phyloP scores from a whole-genome alignment of 2,888 invertebrate species.

The Drosophila prolongata region DNA sequence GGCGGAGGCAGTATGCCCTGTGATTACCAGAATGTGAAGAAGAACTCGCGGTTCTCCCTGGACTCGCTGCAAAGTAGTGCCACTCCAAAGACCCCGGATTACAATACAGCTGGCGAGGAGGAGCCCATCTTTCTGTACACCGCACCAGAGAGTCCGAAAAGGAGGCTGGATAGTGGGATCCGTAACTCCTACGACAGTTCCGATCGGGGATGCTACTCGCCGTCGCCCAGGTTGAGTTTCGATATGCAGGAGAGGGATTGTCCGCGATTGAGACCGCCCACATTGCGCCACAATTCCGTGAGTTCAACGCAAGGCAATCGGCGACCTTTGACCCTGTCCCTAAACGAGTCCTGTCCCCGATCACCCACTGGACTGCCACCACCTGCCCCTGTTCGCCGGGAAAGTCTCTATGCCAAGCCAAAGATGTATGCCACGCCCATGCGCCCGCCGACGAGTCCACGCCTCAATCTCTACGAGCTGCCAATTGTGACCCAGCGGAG shows the following conservation, averaged over 20 bases:
- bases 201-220: slow-evolving; percentile 75
- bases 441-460: slow-evolving; percentile 58
- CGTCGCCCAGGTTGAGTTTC: slow-evolving; percentile 71
- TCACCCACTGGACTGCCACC: slow-evolving; percentile 77
- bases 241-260: slow-evolving; percentile 80
- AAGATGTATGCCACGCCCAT: slow-evolving; percentile 78
- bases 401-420: slow-evolving; percentile 81
- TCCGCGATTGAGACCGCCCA: slow-evolving; percentile 52
- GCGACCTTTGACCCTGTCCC: slow-evolving; percentile 66
- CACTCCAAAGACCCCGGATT: slow-evolving; percentile 83
- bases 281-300: slow-evolving; percentile 67
- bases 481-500: slow-evolving; percentile 81
- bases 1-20: slow-evolving; percentile 79
- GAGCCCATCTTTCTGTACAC: slow-evolving; percentile 83
- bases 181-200: slow-evolving; percentile 78
- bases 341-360: slow-evolving; percentile 65
- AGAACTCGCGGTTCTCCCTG: slow-evolving; percentile 83
- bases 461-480: slow-evolving; percentile 72
- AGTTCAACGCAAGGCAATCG: slow-evolving; percentile 52
- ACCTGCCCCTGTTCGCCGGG: slow-evolving; percentile 78
- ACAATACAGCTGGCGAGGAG: slow-evolving; percentile 80
- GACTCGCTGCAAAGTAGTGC: slow-evolving; percentile 84
- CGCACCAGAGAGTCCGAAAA: slow-evolving; percentile 82
- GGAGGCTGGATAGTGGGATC: slow-evolving; percentile 77
- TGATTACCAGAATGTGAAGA: slow-evolving; percentile 82